phyloP scores from a whole-genome alignment of 2,113 vertebrate species.

The Siniperca knerii region DNA sequence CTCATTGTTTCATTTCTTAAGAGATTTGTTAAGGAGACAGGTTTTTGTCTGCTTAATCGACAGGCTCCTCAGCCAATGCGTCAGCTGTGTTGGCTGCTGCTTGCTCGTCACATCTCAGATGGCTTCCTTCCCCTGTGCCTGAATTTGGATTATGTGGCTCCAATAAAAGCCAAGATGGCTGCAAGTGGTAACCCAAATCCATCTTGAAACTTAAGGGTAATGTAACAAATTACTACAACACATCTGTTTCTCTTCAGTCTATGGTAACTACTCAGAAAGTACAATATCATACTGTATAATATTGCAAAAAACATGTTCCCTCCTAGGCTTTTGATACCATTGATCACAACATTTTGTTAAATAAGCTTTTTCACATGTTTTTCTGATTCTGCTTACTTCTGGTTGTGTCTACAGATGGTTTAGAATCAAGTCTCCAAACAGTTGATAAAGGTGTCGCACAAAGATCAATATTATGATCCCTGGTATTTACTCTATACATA shows the following conservation, averaged over 20 bases:
- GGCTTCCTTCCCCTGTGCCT: slow-evolving; percentile 7
- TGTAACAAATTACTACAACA: background rate
- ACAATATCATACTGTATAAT: background rate
- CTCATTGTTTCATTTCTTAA: background rate
- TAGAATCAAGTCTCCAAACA: background rate
- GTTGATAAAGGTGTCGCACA: background rate
- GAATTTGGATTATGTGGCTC: slow-evolving; percentile 1
- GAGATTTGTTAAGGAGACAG: slow-evolving; percentile 9
- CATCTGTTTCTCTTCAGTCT: background rate
- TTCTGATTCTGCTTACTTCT: background rate
- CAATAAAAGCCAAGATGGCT: slow-evolving; percentile 9
- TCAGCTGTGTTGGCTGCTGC: background rate
- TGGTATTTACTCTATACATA: background rate
- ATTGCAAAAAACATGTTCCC: background rate
- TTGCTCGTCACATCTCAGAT: slow-evolving; percentile 13
- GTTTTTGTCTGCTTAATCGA: slow-evolving; percentile 1
- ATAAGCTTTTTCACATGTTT: background rate
- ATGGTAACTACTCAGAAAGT: background rate
- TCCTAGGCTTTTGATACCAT: background rate
- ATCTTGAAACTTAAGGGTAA: background rate
- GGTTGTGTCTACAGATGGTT: background rate
- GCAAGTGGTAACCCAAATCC: background rate
- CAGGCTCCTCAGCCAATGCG: background rate
- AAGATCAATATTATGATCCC: background rate
- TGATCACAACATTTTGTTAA: background rate